phyloP scores from a whole-genome alignment of 2,888 invertebrate species.

The Lithosia quadra region DNA sequence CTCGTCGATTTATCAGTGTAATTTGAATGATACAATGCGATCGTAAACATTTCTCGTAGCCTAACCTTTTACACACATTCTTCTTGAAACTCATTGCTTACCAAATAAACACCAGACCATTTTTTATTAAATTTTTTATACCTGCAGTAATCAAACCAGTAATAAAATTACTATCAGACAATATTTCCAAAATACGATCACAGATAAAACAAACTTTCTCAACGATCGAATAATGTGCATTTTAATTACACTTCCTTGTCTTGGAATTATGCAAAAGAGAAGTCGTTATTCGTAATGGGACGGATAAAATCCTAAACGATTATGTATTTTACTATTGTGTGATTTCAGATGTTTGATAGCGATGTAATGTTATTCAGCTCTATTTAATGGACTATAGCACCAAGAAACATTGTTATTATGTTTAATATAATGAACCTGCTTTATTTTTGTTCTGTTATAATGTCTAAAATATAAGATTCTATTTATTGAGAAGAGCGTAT shows the following conservation, averaged over 20 bases:
- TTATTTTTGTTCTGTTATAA: too few relatives aligned
- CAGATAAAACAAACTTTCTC: slow-evolving; percentile 48
- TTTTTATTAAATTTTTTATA: background rate
- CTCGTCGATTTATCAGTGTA: too few relatives aligned
- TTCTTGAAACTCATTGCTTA: too few relatives aligned
- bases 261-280: slow-evolving; percentile 71
- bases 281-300: slow-evolving; percentile 74
- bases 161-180: slow-evolving; percentile 61
- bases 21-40: too few relatives aligned
- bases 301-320: slow-evolving; percentile 72
- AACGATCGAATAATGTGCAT: slow-evolving; percentile 66
- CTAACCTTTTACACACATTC: too few relatives aligned
- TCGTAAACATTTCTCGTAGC: too few relatives aligned
- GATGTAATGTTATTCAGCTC: slow-evolving; percentile 36
- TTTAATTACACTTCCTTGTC: slow-evolving; percentile 77
- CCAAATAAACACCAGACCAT: too few relatives aligned
- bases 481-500: too few relatives aligned
- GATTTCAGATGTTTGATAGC: slow-evolving; percentile 51
- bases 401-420: slow-evolving; percentile 17
- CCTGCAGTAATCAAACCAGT: slow-evolving; percentile 52
- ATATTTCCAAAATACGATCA: slow-evolving; percentile 67
- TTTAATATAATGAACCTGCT: background rate
- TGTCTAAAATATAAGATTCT: too few relatives aligned
- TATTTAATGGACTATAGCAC: slow-evolving; percentile 37
- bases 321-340: slow-evolving; percentile 61